Evolutionary conservation across 2,113 vertebrate genomes (phyloP).

Genomic region (Symphodus melops): DNA sequence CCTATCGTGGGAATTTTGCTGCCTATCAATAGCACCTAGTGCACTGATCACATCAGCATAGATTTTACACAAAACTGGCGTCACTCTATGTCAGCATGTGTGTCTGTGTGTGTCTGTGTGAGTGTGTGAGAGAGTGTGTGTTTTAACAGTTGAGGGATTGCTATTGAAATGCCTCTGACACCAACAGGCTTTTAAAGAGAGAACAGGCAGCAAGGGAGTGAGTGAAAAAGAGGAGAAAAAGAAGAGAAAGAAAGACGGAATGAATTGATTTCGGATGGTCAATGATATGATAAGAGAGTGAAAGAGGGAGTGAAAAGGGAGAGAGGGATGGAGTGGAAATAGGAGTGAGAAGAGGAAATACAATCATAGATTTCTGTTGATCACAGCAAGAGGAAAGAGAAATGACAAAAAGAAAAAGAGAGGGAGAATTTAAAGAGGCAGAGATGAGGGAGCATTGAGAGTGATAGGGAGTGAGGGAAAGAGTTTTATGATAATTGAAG

Average conservation of each 20-base stretch:
- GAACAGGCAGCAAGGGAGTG: slow-evolving; percentile 39
- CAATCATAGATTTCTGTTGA: slow-evolving; percentile 53
- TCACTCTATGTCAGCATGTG: slow-evolving; percentile 51
- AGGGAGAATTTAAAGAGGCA: slow-evolving; percentile 16
- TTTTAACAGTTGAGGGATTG: slow-evolving; percentile 71
- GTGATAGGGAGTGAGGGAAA: neutral
- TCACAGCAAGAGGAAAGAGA: slow-evolving; percentile 33
- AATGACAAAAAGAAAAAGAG: slow-evolving; percentile 16
- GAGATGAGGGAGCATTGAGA: neutral
- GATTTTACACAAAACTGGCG: slow-evolving; percentile 67
- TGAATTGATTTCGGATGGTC: slow-evolving; percentile 71
- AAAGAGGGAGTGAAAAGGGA: slow-evolving; percentile 22
- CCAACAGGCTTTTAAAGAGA: slow-evolving; percentile 65
- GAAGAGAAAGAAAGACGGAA: slow-evolving; percentile 54
- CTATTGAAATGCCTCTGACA: slow-evolving; percentile 76
- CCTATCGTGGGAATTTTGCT: slow-evolving; percentile 64
- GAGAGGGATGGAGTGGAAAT: slow-evolving; percentile 33
- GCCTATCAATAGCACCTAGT: slow-evolving; percentile 68
- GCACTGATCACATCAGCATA: slow-evolving; percentile 77
- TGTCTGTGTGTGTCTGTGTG: slow-evolving; percentile 22
- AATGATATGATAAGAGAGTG: slow-evolving; percentile 65
- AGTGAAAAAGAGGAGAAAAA: slow-evolving; percentile 36
- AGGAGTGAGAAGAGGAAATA: slow-evolving; percentile 39
- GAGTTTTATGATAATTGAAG: slow-evolving; percentile 60
- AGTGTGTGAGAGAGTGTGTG: slow-evolving; percentile 34